Percentiles rank a stretch among this genome's conserved stretches.
Evolutionary conservation across 2,888 invertebrate species (phyloP).

Genomic region (Gisinianus flammeolus): DNA sequence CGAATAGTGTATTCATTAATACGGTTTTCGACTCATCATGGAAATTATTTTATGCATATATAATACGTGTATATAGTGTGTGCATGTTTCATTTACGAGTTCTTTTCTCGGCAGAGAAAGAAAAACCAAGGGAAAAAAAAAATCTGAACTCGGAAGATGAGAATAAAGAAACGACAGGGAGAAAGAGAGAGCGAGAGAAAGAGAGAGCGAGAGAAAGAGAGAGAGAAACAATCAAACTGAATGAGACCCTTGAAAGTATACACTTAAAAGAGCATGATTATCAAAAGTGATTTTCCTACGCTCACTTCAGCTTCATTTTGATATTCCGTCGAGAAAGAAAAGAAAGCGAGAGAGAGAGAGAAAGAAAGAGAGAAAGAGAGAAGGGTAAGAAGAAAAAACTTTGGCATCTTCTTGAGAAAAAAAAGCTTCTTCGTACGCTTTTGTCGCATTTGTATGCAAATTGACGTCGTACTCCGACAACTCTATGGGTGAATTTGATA

Average conservation of each 20-base stretch:
- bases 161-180: constrained; percentile 1
- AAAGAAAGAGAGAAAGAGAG: neutral
- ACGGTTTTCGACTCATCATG: constrained; percentile 26
- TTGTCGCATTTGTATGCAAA: constrained; percentile 40
- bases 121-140: neutral
- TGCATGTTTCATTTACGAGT: constrained; percentile 14
- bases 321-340: neutral
- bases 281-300: constrained; percentile 37
- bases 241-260: constrained; percentile 38
- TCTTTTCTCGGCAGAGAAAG: neutral
- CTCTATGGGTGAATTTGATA: constrained; percentile 40
- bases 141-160: neutral
- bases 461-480: constrained; percentile 40
- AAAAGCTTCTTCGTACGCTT: constrained; percentile 26
- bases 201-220: constrained; percentile 5
- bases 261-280: constrained; percentile 36
- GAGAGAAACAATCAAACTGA: constrained; percentile 31
- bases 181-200: neutral
- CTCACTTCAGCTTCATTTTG: constrained; percentile 2
- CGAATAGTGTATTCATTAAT: constrained; percentile 22
- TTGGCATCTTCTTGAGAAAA: constrained; percentile 12
- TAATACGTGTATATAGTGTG: too few species aligned
- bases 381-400: constrained; percentile 14
- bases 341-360: neutral
- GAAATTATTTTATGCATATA: neutral